Percentiles rank a stretch among this genome's conserved stretches.
These are phyloP conservation scores for Mizuhopecten yessoensis DNA, from an alignment of 1,140 invertebrate species.

Conservation along the genomic window DNA sequence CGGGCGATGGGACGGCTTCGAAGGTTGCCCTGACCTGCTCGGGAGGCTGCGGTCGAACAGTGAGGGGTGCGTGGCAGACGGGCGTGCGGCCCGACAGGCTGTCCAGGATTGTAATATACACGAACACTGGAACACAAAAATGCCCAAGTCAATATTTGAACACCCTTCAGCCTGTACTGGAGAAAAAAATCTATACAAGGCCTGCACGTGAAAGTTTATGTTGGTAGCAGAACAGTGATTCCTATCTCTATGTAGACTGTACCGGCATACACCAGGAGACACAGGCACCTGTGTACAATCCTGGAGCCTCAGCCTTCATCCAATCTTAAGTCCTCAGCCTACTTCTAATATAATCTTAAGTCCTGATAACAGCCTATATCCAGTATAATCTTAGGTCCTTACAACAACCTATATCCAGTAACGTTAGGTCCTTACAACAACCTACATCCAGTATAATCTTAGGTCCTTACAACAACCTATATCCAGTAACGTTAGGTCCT, in stretches of 20 bases:
- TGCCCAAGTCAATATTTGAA: constrained; percentile 34
- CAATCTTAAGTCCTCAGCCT: too few relatives aligned
- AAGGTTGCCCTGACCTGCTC: not conserved
- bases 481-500: too few relatives aligned
- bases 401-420: not conserved
- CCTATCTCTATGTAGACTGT: not conserved
- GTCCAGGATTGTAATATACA: not conserved
- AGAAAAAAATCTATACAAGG: constrained; percentile 29
- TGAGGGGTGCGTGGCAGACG: not conserved
- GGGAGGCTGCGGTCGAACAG: not conserved
- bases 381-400: too few relatives aligned
- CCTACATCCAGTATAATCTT: too few relatives aligned
- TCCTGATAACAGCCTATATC: not conserved
- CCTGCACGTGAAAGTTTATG: constrained; percentile 25
- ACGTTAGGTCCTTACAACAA: too few relatives aligned
- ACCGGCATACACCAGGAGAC: not conserved
- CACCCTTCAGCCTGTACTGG: constrained; percentile 17
- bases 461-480: not conserved
- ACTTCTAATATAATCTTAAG: too few relatives aligned
- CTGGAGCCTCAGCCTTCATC: not conserved
- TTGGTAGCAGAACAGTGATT: not conserved
- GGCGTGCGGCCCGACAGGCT: constrained; percentile 27
- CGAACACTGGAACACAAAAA: constrained; percentile 26
- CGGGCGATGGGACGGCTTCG: not conserved
- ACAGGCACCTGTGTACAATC: not conserved